These are phyloP conservation scores for Eudasyphora cyanicolor DNA, from an alignment of 2,888 invertebrate genomes.

Conservation along the genomic window DNA sequence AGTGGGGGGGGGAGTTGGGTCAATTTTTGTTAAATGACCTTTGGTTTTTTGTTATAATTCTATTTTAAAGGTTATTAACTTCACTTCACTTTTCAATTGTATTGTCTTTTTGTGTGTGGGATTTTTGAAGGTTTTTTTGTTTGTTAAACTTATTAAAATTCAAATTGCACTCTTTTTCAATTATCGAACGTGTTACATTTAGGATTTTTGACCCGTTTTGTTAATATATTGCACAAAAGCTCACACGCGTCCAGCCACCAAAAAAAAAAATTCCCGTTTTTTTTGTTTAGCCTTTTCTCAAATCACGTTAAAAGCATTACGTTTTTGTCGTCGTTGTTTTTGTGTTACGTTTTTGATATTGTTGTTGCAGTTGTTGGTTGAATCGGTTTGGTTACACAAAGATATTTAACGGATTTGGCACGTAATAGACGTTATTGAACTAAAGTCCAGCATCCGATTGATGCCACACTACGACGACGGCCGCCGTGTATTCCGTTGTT, in stretches of 20 bases:
- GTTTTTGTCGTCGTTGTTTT: slow-evolving; percentile 33
- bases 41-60: neutral
- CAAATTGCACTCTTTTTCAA: slow-evolving; percentile 55
- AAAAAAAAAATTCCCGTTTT: slow-evolving; percentile 25
- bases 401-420: slow-evolving; percentile 59
- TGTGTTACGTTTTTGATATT: slow-evolving; percentile 43
- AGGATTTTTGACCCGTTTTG: slow-evolving; percentile 57
- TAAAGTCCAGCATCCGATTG: slow-evolving; percentile 66
- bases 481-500: slow-evolving; percentile 18
- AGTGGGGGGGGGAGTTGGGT: too few relatives aligned
- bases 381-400: slow-evolving; percentile 16
- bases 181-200: slow-evolving; percentile 62
- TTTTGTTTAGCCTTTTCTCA: slow-evolving; percentile 41
- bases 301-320: slow-evolving; percentile 57
- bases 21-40: neutral
- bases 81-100: slow-evolving; percentile 58
- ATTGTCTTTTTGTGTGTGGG: neutral
- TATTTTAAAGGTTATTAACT: slow-evolving; percentile 62
- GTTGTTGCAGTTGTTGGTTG: neutral
- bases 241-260: slow-evolving; percentile 59
- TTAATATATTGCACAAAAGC: slow-evolving; percentile 55
- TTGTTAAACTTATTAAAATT: slow-evolving; percentile 62
- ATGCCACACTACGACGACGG: slow-evolving; percentile 5
- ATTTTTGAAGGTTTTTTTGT: slow-evolving; percentile 62
- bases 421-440: slow-evolving; percentile 63